Percentiles rank a stretch among this genome's conserved stretches.
These are phyloP conservation scores for Pogonus chalceus DNA, from an alignment of 1,140 invertebrate species.

Conservation along the genomic window DNA sequence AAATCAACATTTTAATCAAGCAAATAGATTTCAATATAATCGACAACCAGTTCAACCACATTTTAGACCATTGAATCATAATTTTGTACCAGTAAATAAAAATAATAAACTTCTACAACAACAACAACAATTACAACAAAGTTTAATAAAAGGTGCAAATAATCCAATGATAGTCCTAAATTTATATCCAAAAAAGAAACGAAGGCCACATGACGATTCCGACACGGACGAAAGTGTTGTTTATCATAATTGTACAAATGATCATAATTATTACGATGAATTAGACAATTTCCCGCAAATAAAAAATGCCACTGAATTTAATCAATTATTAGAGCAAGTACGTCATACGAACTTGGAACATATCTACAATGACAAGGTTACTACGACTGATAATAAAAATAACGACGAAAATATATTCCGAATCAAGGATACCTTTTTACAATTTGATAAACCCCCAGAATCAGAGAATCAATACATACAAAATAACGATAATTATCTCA, in stretches of 20 bases:
- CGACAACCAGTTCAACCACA: too few species aligned
- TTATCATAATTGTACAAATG: not conserved
- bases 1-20: not conserved
- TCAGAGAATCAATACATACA: not conserved
- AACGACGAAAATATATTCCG: not conserved
- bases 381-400: not conserved
- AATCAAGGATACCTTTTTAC: not conserved
- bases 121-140: not conserved
- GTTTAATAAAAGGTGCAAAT: not conserved
- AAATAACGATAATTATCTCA: not conserved
- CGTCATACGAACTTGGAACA: too few species aligned
- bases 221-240: too few species aligned
- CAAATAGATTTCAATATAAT: not conserved
- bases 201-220: not conserved
- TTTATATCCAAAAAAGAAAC: slow-evolving; percentile 7
- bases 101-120: too few species aligned
- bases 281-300: not conserved
- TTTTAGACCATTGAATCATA: too few species aligned
- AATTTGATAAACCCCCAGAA: not conserved
- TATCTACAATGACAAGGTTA: not conserved
- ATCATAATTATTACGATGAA: not conserved
- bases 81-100: too few species aligned
- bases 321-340: not conserved
- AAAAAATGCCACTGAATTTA: not conserved
- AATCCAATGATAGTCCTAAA: slow-evolving; percentile 5